phyloP scores from a whole-genome alignment of 2,797 vertebrate species.

The Perodicticus potto region DNA sequence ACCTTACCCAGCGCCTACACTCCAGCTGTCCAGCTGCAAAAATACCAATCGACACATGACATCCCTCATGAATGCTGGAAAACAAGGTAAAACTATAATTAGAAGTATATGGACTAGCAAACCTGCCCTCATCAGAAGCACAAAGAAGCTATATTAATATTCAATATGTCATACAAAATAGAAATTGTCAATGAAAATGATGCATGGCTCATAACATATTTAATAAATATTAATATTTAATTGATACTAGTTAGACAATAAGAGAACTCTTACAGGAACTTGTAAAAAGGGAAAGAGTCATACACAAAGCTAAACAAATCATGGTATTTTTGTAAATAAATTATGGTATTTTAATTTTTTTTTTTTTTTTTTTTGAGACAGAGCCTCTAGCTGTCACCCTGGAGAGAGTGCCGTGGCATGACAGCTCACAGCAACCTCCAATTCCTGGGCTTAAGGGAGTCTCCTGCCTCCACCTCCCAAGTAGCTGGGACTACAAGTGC shows the following conservation, averaged over 20 bases:
- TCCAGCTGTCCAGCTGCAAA: not conserved
- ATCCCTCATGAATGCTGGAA: conserved; percentile 6
- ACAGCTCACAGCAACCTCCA: no score
- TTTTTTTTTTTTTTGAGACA: no score
- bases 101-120: conserved; percentile 13
- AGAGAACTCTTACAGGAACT: not conserved
- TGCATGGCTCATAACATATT: not conserved
- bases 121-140: conserved; percentile 12
- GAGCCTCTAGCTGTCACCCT: no score
- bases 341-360: not conserved
- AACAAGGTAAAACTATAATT: not conserved
- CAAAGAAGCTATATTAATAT: conserved; percentile 38
- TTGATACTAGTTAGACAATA: conserved; percentile 33
- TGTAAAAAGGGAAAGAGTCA: conserved; percentile 11
- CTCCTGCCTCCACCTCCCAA: no score
- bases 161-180: not conserved
- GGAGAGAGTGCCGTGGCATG: no score
- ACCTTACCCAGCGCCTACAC: not conserved
- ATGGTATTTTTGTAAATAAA: not conserved
- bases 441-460: no score
- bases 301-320: conserved; percentile 37
- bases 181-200: conserved; percentile 29
- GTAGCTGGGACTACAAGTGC: no score
- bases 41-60: not conserved
- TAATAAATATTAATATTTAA: not conserved